A percentile compares a stretch with the other conserved stretches of the same genome.
Conservation (phyloP, 2,888 invertebrate genomes). For the Thymelicus acteon region DNA sequence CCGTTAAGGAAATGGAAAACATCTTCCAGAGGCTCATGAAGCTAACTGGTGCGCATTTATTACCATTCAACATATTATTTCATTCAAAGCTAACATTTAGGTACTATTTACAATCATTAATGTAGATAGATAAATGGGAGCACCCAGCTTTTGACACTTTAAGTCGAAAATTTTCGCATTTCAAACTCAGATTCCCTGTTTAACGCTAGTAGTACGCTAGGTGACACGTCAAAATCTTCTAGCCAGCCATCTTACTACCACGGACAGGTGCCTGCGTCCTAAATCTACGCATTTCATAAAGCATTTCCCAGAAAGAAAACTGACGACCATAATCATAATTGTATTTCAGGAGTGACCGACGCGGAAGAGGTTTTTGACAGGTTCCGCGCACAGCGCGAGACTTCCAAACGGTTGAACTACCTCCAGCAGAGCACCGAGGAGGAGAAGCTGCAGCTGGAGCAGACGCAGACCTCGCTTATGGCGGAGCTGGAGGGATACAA, state of each 20-base stretch:
- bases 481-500: slow-evolving; percentile 90
- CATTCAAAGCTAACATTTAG: too few species aligned
- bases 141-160: too few species aligned
- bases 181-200: too few species aligned
- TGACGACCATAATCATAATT: neutral
- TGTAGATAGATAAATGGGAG: too few species aligned
- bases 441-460: slow-evolving; percentile 89
- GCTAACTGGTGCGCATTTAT: slow-evolving; percentile 85
- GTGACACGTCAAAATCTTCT: too few species aligned
- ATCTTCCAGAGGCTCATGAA: slow-evolving; percentile 90
- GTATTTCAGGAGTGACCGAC: slow-evolving; percentile 86
- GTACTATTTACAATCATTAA: too few species aligned
- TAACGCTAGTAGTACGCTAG: too few species aligned
- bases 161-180: too few species aligned
- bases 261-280: too few species aligned
- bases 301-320: neutral
- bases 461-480: slow-evolving; percentile 86
- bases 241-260: too few species aligned
- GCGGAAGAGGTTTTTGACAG: slow-evolving; percentile 90
- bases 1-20: slow-evolving; percentile 84
- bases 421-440: slow-evolving; percentile 89
- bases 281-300: too few species aligned
- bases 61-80: neutral
- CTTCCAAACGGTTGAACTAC: slow-evolving; percentile 88
- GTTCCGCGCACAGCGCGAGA: slow-evolving; percentile 90